Evolutionary conservation across 2,113 vertebrate genomes (phyloP), one percentile per base, ranked within the genome.

Genomic region (Otis tarda): DNA sequence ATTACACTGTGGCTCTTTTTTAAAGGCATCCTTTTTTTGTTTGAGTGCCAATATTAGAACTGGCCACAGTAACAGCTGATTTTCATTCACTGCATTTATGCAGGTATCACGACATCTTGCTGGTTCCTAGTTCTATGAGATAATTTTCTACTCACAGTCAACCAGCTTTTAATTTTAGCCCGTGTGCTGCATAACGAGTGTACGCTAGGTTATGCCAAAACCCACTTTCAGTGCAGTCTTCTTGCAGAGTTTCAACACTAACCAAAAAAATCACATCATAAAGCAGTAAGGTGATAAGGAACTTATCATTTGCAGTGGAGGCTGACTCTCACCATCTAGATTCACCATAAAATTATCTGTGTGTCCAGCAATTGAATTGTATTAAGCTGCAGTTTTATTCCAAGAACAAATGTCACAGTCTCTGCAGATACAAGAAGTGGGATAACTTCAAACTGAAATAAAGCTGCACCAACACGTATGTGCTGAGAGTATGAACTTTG

Each of bases 171-270:
- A 21, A 43, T 86, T 93, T 84, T 60, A 78, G 49, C 56, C 43
- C 43, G 10, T 18, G 27, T 1, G 2, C 15, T 68, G 28, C 45
- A 10, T 14, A 76, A 79, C 0, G 0, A 73, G 6, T 5, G 2
- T 41, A 63, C 20, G 19, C 21, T 28, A 23, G 7, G 14, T 76
- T 83, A 69, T 33, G 30, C 49, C 73, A 81, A 83, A 94, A 57
- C 10, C 14, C 30, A 55, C 18, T 61, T 88, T 47, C 81, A 79
- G 31, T n/a, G 9, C 25, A 30, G 27, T n/a, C 33, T 49, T 55
- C 52, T 61, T 35, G 52, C 6, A 79, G 49, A 77, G 18, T 83
- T 76, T 73, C 23, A 86, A 57, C 25, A 55, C 5, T 13, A 79
- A 61, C n/a, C 64, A 50, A 82, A 67, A 73, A 50, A 4, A n/a